A percentile compares a stretch with the other conserved stretches of the same genome.
Evolutionary conservation across 2,113 vertebrate genomes (phyloP).

Genomic region (Eleginops maclovinus): DNA sequence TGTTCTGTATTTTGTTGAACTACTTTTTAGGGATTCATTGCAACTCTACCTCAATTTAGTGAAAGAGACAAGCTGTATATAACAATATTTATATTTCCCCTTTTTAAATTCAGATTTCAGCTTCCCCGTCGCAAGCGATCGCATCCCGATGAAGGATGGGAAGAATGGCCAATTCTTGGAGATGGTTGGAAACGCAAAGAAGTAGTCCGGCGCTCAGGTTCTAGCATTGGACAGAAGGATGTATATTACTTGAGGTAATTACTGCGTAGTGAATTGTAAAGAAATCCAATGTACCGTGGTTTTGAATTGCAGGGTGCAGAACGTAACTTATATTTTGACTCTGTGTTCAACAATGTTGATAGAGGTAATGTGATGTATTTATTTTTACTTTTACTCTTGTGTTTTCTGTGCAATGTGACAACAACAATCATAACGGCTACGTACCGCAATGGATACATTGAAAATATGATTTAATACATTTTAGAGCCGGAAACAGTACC

Average conservation of each 20-base stretch:
- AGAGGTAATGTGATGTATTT: not conserved
- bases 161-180: constrained; percentile 86
- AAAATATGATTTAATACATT: not conserved
- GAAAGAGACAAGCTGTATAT: not conserved
- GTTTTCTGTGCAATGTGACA: too few relatives aligned
- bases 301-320: not conserved
- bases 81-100: not conserved
- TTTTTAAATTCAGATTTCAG: constrained; percentile 23
- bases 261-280: not conserved
- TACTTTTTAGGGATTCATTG: too few relatives aligned
- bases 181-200: constrained; percentile 90
- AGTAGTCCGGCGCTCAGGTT: constrained; percentile 87
- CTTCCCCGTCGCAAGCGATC: constrained; percentile 53
- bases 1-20: too few relatives aligned
- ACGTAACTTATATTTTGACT: not conserved
- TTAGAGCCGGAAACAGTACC: too few relatives aligned
- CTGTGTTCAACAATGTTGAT: not conserved
- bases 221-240: constrained; percentile 87
- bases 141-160: constrained; percentile 85
- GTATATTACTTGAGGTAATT: constrained; percentile 90
- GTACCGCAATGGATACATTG: not conserved
- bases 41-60: not conserved
- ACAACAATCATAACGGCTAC: too few relatives aligned
- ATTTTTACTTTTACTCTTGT: not conserved
- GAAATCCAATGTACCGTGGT: not conserved